Evolutionary conservation across 2,888 invertebrate species (phyloP), one percentile per base, ranked within the genome.

Genomic region (Deroplatys truncata): DNA sequence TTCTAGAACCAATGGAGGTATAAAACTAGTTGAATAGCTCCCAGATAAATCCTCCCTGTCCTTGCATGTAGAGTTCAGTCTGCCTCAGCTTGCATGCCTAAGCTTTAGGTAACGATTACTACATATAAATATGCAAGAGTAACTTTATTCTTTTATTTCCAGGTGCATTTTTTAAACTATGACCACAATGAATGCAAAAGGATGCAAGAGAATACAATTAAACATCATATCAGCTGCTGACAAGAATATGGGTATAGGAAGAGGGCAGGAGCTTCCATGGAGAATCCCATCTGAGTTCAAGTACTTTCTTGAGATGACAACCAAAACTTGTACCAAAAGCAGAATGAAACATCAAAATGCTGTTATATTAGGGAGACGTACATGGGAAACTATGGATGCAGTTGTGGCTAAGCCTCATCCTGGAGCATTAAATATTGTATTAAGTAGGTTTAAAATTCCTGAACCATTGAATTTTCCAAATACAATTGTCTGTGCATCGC

Each of bases 341-440:
- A 56, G 83, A 28, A 31, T 4, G 3, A 82, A 86, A 82, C 10
- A 82, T 28, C 89, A 86, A 28, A 89, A 89, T 87, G 89, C 89
- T 9, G 82, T 89, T n/a, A 86, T 89, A 20, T 83, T 89, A n/a
- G 89, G 89, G 43, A 86, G 84, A 25, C 86, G 84, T 9, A 89
- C 86, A n/a, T 89, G 89, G 89, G 89, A 89, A 28, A 86, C 89
- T 0, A 89, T 89, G 89, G 89, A 89, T 29, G 31, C 56, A 29
- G 72, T 89, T 9, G n/a, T 29, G 2, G 49, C 89, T 28, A 89
- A 87, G 35, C 89, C 89, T n/a, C 84, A 84, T 72, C 86, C 89
- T 29, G 86, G 86, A 43, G 89, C 89, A 10, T 28, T 89, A 16
- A 89, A 89, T 49, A 87, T 89, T 49, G 89, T 89, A 29, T 56